phyloP scores from a whole-genome alignment of 37 sponge, comb jelly and placozoan species.

The Cliona cf. orientalis region DNA sequence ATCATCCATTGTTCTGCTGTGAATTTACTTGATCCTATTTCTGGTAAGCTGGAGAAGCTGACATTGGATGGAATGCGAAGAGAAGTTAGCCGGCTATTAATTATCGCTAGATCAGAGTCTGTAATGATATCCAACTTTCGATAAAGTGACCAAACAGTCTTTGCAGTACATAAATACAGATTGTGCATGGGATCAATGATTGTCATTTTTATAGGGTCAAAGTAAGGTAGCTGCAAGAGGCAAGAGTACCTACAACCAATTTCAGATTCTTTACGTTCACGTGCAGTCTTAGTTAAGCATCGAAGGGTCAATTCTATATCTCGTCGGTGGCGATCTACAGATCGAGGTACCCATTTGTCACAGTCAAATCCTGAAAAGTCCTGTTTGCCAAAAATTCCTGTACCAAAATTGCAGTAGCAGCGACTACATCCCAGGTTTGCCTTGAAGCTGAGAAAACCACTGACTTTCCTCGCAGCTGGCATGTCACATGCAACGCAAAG shows the following conservation, averaged over 20 bases:
- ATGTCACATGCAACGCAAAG: slow-evolving; percentile 27
- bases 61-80: background rate
- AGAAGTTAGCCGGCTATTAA: background rate
- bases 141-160: background rate
- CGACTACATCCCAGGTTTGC: slow-evolving; percentile 21
- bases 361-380: slow-evolving; percentile 33
- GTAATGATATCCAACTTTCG: background rate
- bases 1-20: slow-evolving; percentile 51
- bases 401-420: slow-evolving; percentile 5
- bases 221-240: slow-evolving; percentile 35
- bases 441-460: slow-evolving; percentile 24
- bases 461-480: slow-evolving; percentile 41
- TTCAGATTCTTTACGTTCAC: background rate
- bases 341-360: background rate
- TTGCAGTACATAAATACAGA: slow-evolving; percentile 10
- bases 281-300: background rate
- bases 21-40: slow-evolving; percentile 2
- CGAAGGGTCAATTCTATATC: background rate
- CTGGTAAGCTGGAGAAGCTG: background rate
- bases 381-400: background rate
- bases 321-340: background rate
- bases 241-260: slow-evolving; percentile 23
- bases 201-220: slow-evolving; percentile 21
- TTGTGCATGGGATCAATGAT: slow-evolving; percentile 36
- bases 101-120: background rate